Percentiles rank a stretch among this genome's conserved stretches.
Evolutionary conservation across 2,797 vertebrate genomes (phyloP).

Genomic region (Amphiprion clarkii): DNA sequence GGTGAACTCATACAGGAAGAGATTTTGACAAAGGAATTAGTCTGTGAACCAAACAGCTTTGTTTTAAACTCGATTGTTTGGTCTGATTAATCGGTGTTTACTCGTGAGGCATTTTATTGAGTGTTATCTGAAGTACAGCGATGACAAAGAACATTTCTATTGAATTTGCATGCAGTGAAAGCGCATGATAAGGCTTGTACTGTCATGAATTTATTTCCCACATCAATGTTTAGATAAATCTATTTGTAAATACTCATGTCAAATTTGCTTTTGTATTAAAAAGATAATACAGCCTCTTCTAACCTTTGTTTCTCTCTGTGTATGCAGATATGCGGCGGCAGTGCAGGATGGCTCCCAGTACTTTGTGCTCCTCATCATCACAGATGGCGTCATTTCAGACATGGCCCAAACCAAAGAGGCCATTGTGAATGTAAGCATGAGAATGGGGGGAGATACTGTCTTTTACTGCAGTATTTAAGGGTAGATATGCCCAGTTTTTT

Average conservation of each 20-base stretch:
- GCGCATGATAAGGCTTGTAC: not conserved
- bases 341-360: conserved; percentile 97
- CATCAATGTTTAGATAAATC: conserved; percentile 19
- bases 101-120: conserved; percentile 41
- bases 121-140: conserved; percentile 19
- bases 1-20: conserved; percentile 31
- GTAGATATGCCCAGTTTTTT: not conserved
- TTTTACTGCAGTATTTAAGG: not conserved
- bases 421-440: conserved; percentile 93
- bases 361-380: conserved; percentile 97
- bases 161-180: conserved; percentile 28
- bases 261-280: conserved; percentile 24
- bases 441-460: not conserved
- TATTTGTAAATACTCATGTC: conserved; percentile 16
- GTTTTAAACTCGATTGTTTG: conserved; percentile 34
- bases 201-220: conserved; percentile 25
- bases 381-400: conserved; percentile 96
- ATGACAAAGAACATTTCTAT: conserved; percentile 34
- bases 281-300: conserved; percentile 1
- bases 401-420: conserved; percentile 99
- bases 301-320: conserved; percentile 27
- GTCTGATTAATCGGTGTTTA: conserved; percentile 18
- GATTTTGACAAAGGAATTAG: conserved; percentile 39
- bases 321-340: conserved; percentile 87
- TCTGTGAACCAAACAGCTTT: conserved; percentile 46